A percentile compares a stretch with the other conserved stretches of the same genome.
phyloP scores from a whole-genome alignment of 2,888 invertebrate species.

The Nipponacmea schrenckii region DNA sequence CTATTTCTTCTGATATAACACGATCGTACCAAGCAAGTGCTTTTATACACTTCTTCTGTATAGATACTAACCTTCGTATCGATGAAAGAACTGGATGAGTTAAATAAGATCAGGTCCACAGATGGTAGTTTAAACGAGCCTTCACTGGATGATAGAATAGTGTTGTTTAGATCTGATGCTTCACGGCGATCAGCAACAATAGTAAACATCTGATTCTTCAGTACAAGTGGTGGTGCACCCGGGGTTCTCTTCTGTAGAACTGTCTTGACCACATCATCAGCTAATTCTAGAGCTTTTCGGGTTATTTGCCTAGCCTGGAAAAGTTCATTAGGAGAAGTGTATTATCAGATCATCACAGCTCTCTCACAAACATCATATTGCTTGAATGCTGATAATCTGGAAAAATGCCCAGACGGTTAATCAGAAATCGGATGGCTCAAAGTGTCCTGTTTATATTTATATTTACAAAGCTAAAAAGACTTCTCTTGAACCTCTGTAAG shows the following conservation, averaged over 20 bases:
- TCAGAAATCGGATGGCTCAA: too few relatives aligned
- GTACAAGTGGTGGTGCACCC: conserved; percentile 39
- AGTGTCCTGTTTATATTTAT: too few relatives aligned
- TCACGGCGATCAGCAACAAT: conserved; percentile 40
- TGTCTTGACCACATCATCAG: conserved; percentile 40
- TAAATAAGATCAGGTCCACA: conserved; percentile 26
- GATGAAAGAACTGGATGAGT: conserved; percentile 27
- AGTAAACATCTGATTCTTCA: conserved; percentile 38
- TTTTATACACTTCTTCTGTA: too few relatives aligned
- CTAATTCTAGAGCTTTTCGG: conserved; percentile 39
- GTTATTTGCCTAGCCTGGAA: conserved; percentile 43
- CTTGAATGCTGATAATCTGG: too few relatives aligned
- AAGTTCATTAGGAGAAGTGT: not conserved
- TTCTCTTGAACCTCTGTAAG: too few relatives aligned
- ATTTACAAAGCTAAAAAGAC: too few relatives aligned
- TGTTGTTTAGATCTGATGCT: conserved; percentile 35
- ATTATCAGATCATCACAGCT: not conserved
- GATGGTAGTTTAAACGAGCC: conserved; percentile 42
- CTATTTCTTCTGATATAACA: too few relatives aligned
- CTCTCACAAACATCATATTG: too few relatives aligned
- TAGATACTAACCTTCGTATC: conserved; percentile 30
- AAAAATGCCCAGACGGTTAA: too few relatives aligned
- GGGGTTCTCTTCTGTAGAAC: conserved; percentile 41
- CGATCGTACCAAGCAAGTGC: too few relatives aligned
- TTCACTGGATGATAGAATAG: conserved; percentile 24